Evolutionary conservation across 2,888 invertebrate species (phyloP), one percentile per base, ranked within the genome.

Genomic region (Rhingia rostrata): DNA sequence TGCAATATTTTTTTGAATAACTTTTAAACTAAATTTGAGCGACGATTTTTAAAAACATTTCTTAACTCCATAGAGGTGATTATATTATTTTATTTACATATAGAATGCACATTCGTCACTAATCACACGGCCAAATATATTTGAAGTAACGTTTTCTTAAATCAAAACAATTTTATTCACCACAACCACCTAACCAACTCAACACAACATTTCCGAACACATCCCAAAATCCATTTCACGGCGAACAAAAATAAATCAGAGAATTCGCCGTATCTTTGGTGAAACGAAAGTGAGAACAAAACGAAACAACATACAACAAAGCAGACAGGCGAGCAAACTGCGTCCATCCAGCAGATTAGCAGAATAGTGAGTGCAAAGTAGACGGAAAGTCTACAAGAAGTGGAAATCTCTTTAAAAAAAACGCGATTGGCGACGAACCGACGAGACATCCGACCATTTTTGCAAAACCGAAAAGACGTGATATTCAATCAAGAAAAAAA

Each of bases 231-330:
- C 7, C 7, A 33, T 51, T 35, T 3, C 14, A 49, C 49, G 70
- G 77, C 75, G 75, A 77, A 64, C 2, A 51, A 64, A 66, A 74
- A 73, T 37, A 32, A 32, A 54, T 54, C 2, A 10, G 10, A 35
- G 6, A 60, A 58, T 32, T 22, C 60, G 32, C 60, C 39, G 33
- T 53, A 49, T 39, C 39, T 6, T 4, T 3, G 14, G 30, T 5
- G 4, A 49, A 74, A 77, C 77, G 81, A 82, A 82, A 66, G 60
- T 72, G 66, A 60, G 53, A 58, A 7, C 14, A 49, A 49, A 49
- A 75, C 51, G 53, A 61, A 30, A 49, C 63, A 69, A 45, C 47
- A 30, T 12, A 35, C 54, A 61, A 45, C 64, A 51, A 64, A 41
- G 49, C 60, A 41, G 56, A 53, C 12, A 12, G 10, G 9, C 35